Base-by-base conservation (phyloP, 2,113 vertebrate species). In the Melanotaenia duboulayi region DNA sequence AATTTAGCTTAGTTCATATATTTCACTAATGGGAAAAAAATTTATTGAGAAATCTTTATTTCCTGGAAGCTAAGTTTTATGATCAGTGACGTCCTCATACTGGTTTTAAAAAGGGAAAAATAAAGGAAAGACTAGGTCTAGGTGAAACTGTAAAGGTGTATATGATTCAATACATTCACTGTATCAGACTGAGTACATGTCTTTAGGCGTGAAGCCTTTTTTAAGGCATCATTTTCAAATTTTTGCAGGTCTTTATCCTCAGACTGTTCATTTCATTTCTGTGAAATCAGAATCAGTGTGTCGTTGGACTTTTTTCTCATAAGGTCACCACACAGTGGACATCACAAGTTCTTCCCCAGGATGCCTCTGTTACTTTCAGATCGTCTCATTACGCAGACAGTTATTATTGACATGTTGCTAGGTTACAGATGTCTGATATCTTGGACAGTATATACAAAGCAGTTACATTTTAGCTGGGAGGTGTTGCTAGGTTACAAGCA, bases 401-500 rank as follows among this genome's bases (percentile, higher is more conserved):
- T 62, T 51, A 46, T 65, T 58, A 66, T 40, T 70, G 57, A 54
- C 64, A 57, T 25, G 72, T 82, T 84, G 75, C 81, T 79, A 74
- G 55, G 71, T 32, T 64, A 66, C 59, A 7, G 50, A 11, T 69
- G 49, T 81, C 51, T 71, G 35, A 76, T 63, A 42, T 62, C 40
- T 44, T 48, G 39, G 58, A 76, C 67, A 79, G 42, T 49, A 63
- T 69, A 50, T 37, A 68, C 70, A 64, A 80, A 78, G 65, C 39
- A 63, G 39, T 7, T 71, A 42, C 49, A 25, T 62, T 62, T 85
- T 70, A 71, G 55, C 56, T 60, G 64, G 2, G 22, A 79, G 61
- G 61, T 58, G 74, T 85, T 88, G 86, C 86, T 83, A 80, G 78
- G 83, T 63, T 84, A 88, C 83, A 35, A 16, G 46, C 50, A 44